Conservation (phyloP, 2,797 vertebrate genomes). For the Mormyrops attenuatus region DNA sequence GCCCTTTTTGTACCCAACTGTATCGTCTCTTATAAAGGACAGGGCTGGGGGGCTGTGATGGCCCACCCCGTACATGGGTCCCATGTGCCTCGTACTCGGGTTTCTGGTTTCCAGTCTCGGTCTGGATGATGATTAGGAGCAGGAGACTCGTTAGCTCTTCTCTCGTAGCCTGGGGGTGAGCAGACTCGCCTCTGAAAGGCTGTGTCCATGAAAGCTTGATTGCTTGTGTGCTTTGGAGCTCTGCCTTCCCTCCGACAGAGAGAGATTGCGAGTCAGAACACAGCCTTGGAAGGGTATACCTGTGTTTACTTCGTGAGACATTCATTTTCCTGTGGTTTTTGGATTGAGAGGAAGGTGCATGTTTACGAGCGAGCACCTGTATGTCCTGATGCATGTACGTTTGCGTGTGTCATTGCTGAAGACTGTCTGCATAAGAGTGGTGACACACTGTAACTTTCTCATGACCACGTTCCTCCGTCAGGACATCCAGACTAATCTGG, state of each 20-base stretch:
- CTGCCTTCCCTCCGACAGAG: neutral
- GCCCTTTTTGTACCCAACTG: neutral
- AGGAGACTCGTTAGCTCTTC: neutral
- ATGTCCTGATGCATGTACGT: neutral
- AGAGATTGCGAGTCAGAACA: neutral
- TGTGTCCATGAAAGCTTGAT: conserved; percentile 20
- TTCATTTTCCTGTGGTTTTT: neutral
- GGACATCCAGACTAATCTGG: conserved; percentile 69
- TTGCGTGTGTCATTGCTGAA: neutral
- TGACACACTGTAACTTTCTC: neutral
- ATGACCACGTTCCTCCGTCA: conserved; percentile 43
- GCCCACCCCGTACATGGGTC: conserved; percentile 20
- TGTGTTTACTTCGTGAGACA: neutral
- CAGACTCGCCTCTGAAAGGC: conserved; percentile 23
- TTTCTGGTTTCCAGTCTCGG: conserved; percentile 16
- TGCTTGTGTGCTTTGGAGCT: conserved; percentile 3
- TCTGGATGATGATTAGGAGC: neutral
- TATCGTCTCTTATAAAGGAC: neutral
- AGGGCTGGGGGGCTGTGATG: neutral
- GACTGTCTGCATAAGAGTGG: neutral
- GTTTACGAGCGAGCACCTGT: neutral
- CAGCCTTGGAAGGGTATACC: neutral
- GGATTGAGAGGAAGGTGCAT: neutral
- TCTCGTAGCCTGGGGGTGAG: conserved; percentile 25
- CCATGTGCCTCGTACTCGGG: neutral